phyloP scores from a whole-genome alignment of 92 coral and sea anemone species.

The Blastomussa wellsi region DNA sequence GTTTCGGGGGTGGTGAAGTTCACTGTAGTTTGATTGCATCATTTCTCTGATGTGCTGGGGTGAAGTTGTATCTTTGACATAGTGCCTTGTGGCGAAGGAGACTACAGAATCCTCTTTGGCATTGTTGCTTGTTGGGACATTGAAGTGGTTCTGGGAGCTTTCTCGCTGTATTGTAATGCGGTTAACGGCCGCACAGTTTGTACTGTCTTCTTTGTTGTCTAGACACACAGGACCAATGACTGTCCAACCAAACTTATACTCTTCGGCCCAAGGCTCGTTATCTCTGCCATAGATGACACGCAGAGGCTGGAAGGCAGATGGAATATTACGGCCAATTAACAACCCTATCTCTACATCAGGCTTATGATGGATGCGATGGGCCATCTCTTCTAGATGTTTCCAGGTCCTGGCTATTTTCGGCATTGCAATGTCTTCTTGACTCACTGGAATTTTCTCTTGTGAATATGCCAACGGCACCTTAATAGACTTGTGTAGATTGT shows the following conservation, averaged over 20 bases:
- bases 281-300: no score
- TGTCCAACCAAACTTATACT: constrained; percentile 62
- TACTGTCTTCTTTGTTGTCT: constrained; percentile 7
- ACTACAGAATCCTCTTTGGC: constrained; percentile 11
- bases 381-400: constrained; percentile 49
- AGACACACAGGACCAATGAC: constrained; percentile 53
- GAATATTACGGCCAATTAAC: constrained; percentile 58
- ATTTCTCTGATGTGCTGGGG: constrained; percentile 46
- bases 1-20: constrained; percentile 27
- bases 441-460: constrained; percentile 42
- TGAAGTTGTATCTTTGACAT: constrained; percentile 19
- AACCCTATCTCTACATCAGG: constrained; percentile 57
- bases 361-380: constrained; percentile 43
- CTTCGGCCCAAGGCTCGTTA: constrained; percentile 79
- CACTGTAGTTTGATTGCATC: constrained; percentile 59
- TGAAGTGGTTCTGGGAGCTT: constrained; percentile 5
- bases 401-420: constrained; percentile 48
- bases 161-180: constrained; percentile 38
- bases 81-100: constrained; percentile 8
- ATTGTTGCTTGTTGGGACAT: constrained; percentile 13
- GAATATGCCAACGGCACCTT: constrained; percentile 44
- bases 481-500: constrained; percentile 34
- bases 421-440: constrained; percentile 53
- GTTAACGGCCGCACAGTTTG: constrained; percentile 29
- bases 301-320: constrained; percentile 57